These are phyloP conservation scores for Dinomys branickii DNA, from an alignment of 2,113 vertebrate species.

Conservation along the genomic window DNA sequence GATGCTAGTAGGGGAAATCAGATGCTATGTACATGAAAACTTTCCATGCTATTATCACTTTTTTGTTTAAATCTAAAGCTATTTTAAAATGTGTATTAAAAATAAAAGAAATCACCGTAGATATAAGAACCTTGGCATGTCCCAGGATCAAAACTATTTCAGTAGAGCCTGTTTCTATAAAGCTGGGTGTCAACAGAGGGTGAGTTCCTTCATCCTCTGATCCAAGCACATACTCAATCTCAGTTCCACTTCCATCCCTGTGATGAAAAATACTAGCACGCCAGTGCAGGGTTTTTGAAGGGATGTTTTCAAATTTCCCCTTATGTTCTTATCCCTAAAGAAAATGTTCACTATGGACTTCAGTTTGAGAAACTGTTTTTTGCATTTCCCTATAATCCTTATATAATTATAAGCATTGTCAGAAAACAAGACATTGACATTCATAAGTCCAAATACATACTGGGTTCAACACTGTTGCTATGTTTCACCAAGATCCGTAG, in stretches of 20 bases:
- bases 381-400: slow-evolving; percentile 44
- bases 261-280: background rate
- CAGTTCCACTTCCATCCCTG: background rate
- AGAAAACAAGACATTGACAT: slow-evolving; percentile 67
- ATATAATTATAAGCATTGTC: slow-evolving; percentile 66
- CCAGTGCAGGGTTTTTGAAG: background rate
- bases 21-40: background rate
- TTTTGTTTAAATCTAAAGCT: background rate
- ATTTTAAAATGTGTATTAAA: background rate
- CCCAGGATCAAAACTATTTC: background rate
- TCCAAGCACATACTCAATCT: background rate
- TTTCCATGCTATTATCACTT: background rate
- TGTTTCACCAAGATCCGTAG: slow-evolving; percentile 58
- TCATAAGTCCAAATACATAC: slow-evolving; percentile 61
- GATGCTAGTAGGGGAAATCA: background rate
- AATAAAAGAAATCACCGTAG: background rate
- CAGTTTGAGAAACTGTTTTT: slow-evolving; percentile 25
- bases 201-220: background rate
- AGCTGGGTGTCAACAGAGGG: background rate
- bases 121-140: background rate
- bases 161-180: background rate
- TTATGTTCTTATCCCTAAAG: slow-evolving; percentile 24
- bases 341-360: slow-evolving; percentile 47
- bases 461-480: slow-evolving; percentile 40
- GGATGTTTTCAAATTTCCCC: slow-evolving; percentile 3